Base-by-base conservation (phyloP, 2,888 invertebrate genomes). In the Hypena proboscidalis region DNA sequence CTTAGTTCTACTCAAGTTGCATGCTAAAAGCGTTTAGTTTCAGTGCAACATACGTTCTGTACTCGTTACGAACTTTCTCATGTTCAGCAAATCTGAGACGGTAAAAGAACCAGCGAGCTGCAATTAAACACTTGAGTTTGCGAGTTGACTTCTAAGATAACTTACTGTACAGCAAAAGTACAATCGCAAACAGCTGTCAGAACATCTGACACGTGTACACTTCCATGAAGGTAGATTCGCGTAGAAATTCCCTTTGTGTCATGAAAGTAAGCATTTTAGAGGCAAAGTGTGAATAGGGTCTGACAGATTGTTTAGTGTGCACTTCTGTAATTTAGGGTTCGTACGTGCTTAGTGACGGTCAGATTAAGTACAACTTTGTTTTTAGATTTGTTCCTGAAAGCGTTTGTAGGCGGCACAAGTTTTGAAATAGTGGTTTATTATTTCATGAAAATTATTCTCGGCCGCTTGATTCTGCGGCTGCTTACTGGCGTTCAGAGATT, bases 211-310 rank as follows among this genome's bases (percentile, higher is more conserved):
- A 49, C 38, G 43, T 61, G 41, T 35, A 54, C 40, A 47, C 43
- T 43, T 44, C 29, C 17, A 17, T 48, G 39, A 60, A 63, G 62
- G 72, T 65, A 74, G 58, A 64, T 43, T 57, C 50, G 52, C 55
- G 61, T 55, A 64, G 64, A 72, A 67, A 71, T 73, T 70, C 65
- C 55, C 61, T 77, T 76, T 75, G 76, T 73, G 56, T 50, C 45
- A 32, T 58, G 58, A 58, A 62, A 57, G 62, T 63, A 69, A 70
- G 67, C 74, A 55, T 56, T 70, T 69, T 58, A 63, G 62, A 58
- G 55, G 66, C 56, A 57, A 65, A 67, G 62, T 68, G 68, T 76
- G 78, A 77, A 71, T 74, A 76, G 78, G 77, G 78, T 74, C 70
- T 74, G 77, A 77, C 78, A 70, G 71, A 59, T 59, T 56, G 70